Base-by-base conservation (phyloP, 2,113 vertebrate genomes). In the Aphyosemion australe region DNA sequence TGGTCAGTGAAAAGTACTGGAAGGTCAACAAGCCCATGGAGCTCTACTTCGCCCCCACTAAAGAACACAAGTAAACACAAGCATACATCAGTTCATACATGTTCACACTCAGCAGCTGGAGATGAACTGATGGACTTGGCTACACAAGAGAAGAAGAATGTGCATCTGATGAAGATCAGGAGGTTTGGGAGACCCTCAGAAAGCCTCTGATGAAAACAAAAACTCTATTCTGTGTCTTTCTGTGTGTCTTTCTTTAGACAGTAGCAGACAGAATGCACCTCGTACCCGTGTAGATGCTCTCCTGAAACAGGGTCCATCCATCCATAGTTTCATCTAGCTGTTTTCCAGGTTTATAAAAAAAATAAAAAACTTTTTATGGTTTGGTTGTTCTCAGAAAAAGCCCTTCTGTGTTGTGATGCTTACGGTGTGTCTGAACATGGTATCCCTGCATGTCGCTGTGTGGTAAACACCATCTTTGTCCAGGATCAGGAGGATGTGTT, bases 1-100 rank as follows among this genome's bases (percentile, higher is more conserved):
- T 99, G 84, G 97, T 99, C 91, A 99, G 96, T 70, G 97, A 99
- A 92, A 99, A 99, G 84, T 99, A 99, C 88, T 99, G 97, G 97
- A 99, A 99, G 89, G 97, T 99, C 82, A 99, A 99, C 92, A 99
- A 98, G 81, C 97, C 97, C 73, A 99, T 99, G 97, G 97, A 99
- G 94, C 95, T 99, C 58, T 99, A 98, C 90, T 99, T 99, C 52
- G 97, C 97, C 39, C 97, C 97, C 0, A 99, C 97, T 15, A 99
- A 98, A 91, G 97, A 99, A 88, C 97, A 98, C 92, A 99, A 99
- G 94, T 98, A 92, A 93, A 83, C 18, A 7, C 45, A 18, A 14
- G 41, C 0, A 32, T 0, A 32, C 64, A 26, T 19, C 10, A 12
- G 43, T 45, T 49, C 2, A 14, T 16, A 2, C 52, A 45, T 34